Percentiles rank a stretch among this genome's conserved stretches.
Conservation (phyloP, 2,888 invertebrate species). For the Platycheirus albimanus region DNA sequence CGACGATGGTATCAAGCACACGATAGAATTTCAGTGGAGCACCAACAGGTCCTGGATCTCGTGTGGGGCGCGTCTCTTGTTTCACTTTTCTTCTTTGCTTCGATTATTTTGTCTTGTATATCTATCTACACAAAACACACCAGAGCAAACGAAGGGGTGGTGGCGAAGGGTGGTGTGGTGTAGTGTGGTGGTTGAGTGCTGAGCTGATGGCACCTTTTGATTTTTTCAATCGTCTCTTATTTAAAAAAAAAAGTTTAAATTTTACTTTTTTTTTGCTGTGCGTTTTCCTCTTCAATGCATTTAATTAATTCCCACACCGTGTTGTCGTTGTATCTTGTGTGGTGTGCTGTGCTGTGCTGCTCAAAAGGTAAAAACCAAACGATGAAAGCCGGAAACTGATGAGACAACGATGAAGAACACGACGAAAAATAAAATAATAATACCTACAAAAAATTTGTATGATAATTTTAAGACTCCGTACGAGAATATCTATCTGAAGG, state of each 20-base stretch:
- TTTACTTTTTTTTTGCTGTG: constrained; percentile 49
- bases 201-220: constrained; percentile 67
- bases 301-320: constrained; percentile 71
- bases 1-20: constrained; percentile 68
- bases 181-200: constrained; percentile 32
- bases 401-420: constrained; percentile 47
- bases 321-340: constrained; percentile 9
- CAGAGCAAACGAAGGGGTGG: constrained; percentile 4
- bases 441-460: constrained; percentile 23
- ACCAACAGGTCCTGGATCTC: constrained; percentile 72
- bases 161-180: constrained; percentile 9
- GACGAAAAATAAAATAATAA: constrained; percentile 23
- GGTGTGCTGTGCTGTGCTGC: too few relatives aligned
- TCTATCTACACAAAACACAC: constrained; percentile 27
- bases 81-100: constrained; percentile 61
- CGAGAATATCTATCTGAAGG: constrained; percentile 66
- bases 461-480: constrained; percentile 58
- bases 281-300: constrained; percentile 63
- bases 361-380: constrained; percentile 50
- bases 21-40: constrained; percentile 62
- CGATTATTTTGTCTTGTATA: constrained; percentile 52
- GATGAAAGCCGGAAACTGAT: constrained; percentile 70
- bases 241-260: too few relatives aligned
- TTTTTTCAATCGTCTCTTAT: constrained; percentile 40
- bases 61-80: constrained; percentile 71